Evolutionary conservation across 2,797 vertebrate genomes (phyloP).

Genomic region (Pangasius djambal): DNA sequence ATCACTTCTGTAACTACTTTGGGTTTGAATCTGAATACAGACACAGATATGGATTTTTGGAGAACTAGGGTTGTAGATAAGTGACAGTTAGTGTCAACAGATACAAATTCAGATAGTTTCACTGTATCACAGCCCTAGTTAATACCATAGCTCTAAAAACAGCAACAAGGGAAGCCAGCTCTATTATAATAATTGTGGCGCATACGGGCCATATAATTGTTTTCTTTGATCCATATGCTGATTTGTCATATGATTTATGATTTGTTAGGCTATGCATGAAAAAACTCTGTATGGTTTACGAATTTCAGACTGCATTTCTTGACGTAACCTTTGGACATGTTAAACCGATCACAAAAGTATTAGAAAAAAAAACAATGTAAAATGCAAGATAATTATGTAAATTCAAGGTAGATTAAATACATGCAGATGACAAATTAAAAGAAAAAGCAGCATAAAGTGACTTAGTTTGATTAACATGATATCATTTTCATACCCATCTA

Average conservation of each 20-base stretch:
- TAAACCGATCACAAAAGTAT: background rate
- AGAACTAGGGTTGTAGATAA: background rate
- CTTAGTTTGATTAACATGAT: background rate
- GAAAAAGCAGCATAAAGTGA: background rate
- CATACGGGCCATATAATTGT: background rate
- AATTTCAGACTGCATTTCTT: background rate
- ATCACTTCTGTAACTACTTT: background rate
- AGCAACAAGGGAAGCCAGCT: background rate
- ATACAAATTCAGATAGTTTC: background rate
- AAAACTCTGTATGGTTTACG: background rate
- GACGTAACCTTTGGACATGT: background rate
- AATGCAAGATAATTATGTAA: background rate
- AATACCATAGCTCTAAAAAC: background rate
- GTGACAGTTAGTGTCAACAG: background rate
- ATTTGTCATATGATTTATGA: background rate
- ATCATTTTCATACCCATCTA: background rate
- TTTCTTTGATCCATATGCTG: background rate
- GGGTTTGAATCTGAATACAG: background rate
- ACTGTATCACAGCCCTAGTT: background rate
- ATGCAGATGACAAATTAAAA: background rate
- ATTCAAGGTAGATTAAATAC: background rate
- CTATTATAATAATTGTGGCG: background rate
- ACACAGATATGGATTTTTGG: background rate
- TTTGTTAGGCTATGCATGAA: background rate
- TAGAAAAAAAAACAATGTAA: background rate